A percentile compares a stretch with the other conserved stretches of the same genome.
Evolutionary conservation across 2,888 invertebrate species (phyloP).

Genomic region (Cosmia trapezina): DNA sequence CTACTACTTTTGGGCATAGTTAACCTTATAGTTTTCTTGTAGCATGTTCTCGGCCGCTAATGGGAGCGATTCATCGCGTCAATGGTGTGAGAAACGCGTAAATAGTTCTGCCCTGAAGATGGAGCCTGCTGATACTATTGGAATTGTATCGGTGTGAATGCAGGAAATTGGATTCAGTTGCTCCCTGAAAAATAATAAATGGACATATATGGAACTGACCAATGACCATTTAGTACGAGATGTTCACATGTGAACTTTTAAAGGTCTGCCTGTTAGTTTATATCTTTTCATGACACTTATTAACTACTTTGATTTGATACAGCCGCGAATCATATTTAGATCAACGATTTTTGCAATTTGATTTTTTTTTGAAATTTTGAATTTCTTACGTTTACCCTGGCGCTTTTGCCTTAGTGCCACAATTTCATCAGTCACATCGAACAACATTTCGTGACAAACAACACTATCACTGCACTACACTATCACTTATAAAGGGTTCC

Average conservation of each 20-base stretch:
- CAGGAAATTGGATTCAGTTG: constrained; percentile 68
- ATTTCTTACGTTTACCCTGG: too few relatives aligned
- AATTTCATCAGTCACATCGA: not conserved
- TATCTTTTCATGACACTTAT: not conserved
- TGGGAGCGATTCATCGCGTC: constrained; percentile 85
- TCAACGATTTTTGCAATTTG: too few relatives aligned
- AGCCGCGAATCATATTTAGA: too few relatives aligned
- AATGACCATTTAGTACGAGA: constrained; percentile 24
- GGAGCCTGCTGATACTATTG: constrained; percentile 72
- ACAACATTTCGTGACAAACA: not conserved
- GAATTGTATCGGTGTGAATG: constrained; percentile 74
- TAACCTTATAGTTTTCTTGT: constrained; percentile 88
- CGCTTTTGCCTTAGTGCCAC: too few relatives aligned
- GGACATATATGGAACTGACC: constrained; percentile 42
- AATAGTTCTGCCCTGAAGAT: constrained; percentile 71
- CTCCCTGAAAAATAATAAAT: constrained; percentile 59
- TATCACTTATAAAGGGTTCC: too few relatives aligned
- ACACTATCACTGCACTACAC: not conserved
- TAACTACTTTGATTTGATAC: too few relatives aligned
- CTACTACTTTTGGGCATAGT: constrained; percentile 89
- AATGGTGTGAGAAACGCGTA: constrained; percentile 81
- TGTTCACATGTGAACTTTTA: constrained; percentile 33
- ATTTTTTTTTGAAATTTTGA: too few relatives aligned
- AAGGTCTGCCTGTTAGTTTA: not conserved
- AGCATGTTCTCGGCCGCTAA: constrained; percentile 83